These are phyloP conservation scores for Apis florea DNA, from an alignment of 1,140 invertebrate species.

Conservation along the genomic window DNA sequence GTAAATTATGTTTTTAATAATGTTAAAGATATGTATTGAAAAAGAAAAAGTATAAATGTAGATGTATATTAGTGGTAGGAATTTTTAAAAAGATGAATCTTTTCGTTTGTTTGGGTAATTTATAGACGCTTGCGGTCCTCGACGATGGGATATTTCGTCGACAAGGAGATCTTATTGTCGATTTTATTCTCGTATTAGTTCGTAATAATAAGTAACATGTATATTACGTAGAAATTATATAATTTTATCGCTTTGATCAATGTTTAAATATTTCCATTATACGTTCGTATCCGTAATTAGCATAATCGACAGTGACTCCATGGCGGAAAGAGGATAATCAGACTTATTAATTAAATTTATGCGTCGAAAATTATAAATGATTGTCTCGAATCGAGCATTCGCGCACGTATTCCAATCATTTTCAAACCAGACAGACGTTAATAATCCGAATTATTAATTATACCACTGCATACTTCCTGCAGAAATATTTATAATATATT, in stretches of 20 bases:
- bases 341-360: constrained; percentile 1
- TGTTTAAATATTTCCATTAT: not conserved
- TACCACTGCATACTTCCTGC: not conserved
- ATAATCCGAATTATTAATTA: constrained; percentile 1
- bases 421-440: not conserved
- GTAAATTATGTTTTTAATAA: no score
- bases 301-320: not conserved
- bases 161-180: no score
- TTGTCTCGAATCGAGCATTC: not conserved
- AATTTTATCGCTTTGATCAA: not conserved
- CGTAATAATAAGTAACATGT: no score
- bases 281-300: not conserved
- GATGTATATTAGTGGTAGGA: no score
- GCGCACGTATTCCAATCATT: not conserved
- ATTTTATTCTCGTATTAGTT: no score
- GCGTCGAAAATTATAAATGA: not conserved
- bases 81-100: no score
- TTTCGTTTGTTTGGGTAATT: no score
- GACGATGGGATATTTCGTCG: no score
- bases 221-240: no score
- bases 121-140: no score
- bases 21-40: no score
- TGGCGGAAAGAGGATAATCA: not conserved
- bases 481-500: not conserved
- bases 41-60: no score